Conservation (phyloP, 2,888 invertebrate genomes). For the Volucella zonaria region DNA sequence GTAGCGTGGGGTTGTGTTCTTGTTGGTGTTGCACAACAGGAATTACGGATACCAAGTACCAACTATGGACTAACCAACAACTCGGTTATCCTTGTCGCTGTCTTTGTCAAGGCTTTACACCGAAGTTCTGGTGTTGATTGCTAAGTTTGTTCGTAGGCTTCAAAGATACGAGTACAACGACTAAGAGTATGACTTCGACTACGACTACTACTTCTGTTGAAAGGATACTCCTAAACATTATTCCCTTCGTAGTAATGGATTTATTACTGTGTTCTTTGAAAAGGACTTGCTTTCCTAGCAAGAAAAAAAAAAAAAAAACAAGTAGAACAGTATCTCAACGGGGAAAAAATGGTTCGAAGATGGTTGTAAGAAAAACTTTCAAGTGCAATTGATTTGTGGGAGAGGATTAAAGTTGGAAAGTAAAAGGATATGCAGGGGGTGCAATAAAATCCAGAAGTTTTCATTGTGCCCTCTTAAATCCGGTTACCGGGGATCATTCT, state of each 20-base stretch:
- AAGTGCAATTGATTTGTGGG: constrained; percentile 46
- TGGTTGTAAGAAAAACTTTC: background rate
- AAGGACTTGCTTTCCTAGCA: background rate
- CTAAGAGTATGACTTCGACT: too few relatives aligned
- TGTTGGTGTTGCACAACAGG: constrained; percentile 6
- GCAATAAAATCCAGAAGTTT: constrained; percentile 36
- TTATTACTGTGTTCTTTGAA: constrained; percentile 46
- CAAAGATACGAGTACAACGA: background rate
- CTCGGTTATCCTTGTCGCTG: background rate
- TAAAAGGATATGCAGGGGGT: constrained; percentile 17
- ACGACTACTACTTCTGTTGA: background rate
- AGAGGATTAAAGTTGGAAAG: constrained; percentile 12
- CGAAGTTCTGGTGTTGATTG: constrained; percentile 67
- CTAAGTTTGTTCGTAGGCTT: constrained; percentile 57
- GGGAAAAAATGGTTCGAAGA: background rate
- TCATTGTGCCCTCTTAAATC: background rate
- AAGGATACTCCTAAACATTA: constrained; percentile 39
- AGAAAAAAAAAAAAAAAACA: too few relatives aligned
- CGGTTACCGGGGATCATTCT: constrained; percentile 5
- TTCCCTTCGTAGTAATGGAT: constrained; percentile 43
- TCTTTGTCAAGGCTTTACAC: constrained; percentile 34
- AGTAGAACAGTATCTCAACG: background rate
- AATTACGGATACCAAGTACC: background rate
- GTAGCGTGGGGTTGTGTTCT: background rate
- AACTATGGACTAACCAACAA: background rate